Evolutionary conservation across 2,797 vertebrate genomes (phyloP), one percentile per base, ranked within the genome.

Genomic region (Glossophaga mutica): DNA sequence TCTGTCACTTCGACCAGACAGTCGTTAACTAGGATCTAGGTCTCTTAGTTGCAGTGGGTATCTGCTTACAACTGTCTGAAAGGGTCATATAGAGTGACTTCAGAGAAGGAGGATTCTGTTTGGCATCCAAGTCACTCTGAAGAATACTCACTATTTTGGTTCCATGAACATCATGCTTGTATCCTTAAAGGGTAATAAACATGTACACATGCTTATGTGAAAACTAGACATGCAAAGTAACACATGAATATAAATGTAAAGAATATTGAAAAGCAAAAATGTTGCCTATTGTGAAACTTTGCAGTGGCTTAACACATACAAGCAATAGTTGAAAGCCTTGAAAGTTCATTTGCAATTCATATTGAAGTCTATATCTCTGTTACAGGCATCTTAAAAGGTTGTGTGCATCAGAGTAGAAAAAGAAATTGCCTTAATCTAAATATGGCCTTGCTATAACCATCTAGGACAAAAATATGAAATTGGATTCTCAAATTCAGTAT

Each of bases 281-380:
- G 50, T 91, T 44, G 24, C 65, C 89, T 96, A 68, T 11, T 93
- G 90, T 92, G 44, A 79, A 97, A 97, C 12, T 97, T 97, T 88
- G 16, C 22, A 84, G 24, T 34, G 50, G 83, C 50, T 96, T 77
- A 95, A 46, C 4, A 42, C n/a, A 18, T 50, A 93, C 93, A 97
- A 97, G 74, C 85, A 95, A 44, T 87, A 96, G 85, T 74, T 97
- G 96, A 97, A 98, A 98, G 52, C 67, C 21, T 97, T 97, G 96
- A 97, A 97, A 98, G 74, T 87, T 97, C 70, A 96, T 98, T 98
- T 98, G 94, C 89, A 97, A 98, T 98, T 98, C 94, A 95, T 91
- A 97, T 24, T 59, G 24, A 97, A 97, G 94, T 42, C 50, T 92
- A 0, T 93, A 87, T 96, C 71, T 96, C 15, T 87, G 52, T 90